Evolutionary conservation across 2,797 vertebrate genomes (phyloP).

Genomic region (Tachyglossus aculeatus): DNA sequence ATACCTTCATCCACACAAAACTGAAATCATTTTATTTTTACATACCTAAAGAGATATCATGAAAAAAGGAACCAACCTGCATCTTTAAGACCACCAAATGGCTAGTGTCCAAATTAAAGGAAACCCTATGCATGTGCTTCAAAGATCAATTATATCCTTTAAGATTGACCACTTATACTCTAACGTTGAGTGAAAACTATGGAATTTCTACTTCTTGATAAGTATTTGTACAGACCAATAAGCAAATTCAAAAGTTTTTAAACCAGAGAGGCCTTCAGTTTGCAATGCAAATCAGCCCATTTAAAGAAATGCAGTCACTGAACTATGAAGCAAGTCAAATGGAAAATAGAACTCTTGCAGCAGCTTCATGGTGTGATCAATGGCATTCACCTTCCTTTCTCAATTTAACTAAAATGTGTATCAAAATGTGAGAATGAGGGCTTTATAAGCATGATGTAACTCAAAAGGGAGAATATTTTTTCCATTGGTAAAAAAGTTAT

Average conservation of each 20-base stretch:
- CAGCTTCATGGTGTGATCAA: conserved; percentile 24
- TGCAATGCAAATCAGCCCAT: conserved; percentile 40
- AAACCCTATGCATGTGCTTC: neutral
- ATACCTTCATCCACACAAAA: too few relatives aligned
- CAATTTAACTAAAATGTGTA: conserved; percentile 40
- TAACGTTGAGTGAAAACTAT: conserved; percentile 9
- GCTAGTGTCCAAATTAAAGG: neutral
- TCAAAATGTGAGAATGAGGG: conserved; percentile 51
- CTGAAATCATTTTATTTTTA: conserved; percentile 15
- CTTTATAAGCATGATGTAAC: conserved; percentile 55
- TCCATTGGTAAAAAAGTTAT: conserved; percentile 52
- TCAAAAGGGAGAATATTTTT: conserved; percentile 43
- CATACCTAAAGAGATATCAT: neutral
- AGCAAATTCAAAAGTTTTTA: conserved; percentile 10
- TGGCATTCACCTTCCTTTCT: conserved; percentile 43
- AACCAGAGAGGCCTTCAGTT: neutral
- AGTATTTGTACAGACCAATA: conserved; percentile 4
- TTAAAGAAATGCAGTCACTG: conserved; percentile 24
- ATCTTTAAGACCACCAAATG: conserved; percentile 21
- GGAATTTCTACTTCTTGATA: neutral
- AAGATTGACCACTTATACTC: conserved; percentile 28
- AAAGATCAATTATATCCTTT: conserved; percentile 11
- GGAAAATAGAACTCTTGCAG: neutral
- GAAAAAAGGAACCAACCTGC: neutral
- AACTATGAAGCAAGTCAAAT: conserved; percentile 31